Conservation (phyloP, 2,113 vertebrate species). For the Centropus bengalensis region DNA sequence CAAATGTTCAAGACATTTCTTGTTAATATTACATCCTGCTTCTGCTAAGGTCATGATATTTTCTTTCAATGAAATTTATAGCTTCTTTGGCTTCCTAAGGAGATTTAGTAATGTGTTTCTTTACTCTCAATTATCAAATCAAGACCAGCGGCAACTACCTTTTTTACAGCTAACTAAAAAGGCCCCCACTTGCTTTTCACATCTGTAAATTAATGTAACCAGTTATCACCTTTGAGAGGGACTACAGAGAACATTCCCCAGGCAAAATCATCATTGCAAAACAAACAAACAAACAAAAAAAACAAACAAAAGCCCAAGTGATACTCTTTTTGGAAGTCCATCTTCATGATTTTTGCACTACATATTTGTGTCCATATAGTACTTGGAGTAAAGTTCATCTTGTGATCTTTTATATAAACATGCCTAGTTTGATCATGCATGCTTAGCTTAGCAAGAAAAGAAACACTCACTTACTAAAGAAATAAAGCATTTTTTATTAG, state of each 20-base stretch:
- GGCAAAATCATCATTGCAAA: neutral
- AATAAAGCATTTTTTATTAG: neutral
- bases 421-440: neutral
- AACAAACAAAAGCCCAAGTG: accelerated
- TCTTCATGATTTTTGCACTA: neutral
- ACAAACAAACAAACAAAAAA: neutral
- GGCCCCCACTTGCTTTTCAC: neutral
- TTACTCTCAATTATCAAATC: neutral
- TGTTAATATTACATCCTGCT: neutral
- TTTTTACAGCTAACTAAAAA: neutral
- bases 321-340: neutral
- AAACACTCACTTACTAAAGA: neutral
- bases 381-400: neutral
- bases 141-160: neutral
- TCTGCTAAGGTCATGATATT: neutral
- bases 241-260: neutral
- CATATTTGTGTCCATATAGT: neutral
- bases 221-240: neutral
- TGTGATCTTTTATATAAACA: neutral
- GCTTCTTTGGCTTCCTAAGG: neutral
- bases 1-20: neutral
- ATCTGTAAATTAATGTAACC: neutral
- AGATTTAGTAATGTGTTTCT: neutral
- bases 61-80: neutral
- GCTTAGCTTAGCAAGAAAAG: neutral